Conservation (phyloP, 2,888 invertebrate species). For the Neoascia interrupta region DNA sequence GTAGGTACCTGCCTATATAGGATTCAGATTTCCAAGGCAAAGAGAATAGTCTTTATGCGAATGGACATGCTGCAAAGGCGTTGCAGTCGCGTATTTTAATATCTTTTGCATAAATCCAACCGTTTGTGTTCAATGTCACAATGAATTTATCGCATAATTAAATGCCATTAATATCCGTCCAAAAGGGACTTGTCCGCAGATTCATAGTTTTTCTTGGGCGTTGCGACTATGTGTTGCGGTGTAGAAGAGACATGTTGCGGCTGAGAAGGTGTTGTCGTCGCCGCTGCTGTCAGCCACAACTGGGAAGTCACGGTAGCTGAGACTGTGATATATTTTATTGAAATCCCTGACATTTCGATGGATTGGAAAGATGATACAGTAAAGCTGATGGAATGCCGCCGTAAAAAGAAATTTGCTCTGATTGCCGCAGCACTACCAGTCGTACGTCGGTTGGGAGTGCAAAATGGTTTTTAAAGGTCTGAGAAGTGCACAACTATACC, state of each 20-base stretch:
- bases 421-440: too few species aligned
- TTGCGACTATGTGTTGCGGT: neutral
- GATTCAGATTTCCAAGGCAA: too few species aligned
- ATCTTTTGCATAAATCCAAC: conserved; percentile 66
- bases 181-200: conserved; percentile 60
- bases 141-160: conserved; percentile 70
- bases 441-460: too few species aligned
- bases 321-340: conserved; percentile 22
- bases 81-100: conserved; percentile 44
- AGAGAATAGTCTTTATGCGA: neutral
- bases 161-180: conserved; percentile 69
- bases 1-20: too few species aligned
- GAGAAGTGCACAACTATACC: too few species aligned
- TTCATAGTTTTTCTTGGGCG: conserved; percentile 43
- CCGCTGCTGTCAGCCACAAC: neutral
- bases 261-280: conserved; percentile 8
- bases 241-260: neutral
- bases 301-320: conserved; percentile 5
- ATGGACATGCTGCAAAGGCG: conserved; percentile 1
- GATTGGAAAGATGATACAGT: too few species aligned
- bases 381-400: too few species aligned
- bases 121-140: conserved; percentile 70
- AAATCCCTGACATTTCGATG: too few species aligned
- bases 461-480: too few species aligned
- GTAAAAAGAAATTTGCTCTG: too few species aligned